Evolutionary conservation across 2,888 invertebrate species (phyloP), one percentile per base, ranked within the genome.

Genomic region (Tenthredo distinguenda): DNA sequence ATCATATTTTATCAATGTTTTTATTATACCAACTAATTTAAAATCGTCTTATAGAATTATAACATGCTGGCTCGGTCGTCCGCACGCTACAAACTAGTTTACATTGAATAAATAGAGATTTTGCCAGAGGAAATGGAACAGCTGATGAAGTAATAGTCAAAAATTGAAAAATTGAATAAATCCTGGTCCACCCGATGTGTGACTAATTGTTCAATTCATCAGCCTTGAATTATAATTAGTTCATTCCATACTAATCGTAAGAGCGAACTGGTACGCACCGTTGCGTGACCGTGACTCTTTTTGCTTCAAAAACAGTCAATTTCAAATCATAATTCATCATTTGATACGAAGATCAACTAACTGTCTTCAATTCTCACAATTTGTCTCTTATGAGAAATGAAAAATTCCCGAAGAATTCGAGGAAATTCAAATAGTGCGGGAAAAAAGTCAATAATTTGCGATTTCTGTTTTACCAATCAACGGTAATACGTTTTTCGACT

Each of bases 131-230:
- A 6, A 37, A 15, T 34, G 71, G 1, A 34, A 71, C 18, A 9
- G 18, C 15, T 34, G 31, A 15, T 65, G 15, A 65, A 65, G 72
- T n/a, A 40, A 5, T 72, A 21, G 40, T 15, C 6, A 10, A 5
- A 12, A 72, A n/a, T 72, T 21, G 72, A 40, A 43, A 43, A n/a
- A 72, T 21, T 40, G 10, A 37, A 34, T 34, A 21, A 40, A 21
- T 72, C 43, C 2, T 37, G 37, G 40, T 6, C 7, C 21, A 43
- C 68, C 68, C 26, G 72, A 72, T 72, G n/a, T 40, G 40, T 72
- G 43, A 72, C 72, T 72, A 72, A 72, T 72, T 72, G 21, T 40
- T 72, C 21, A 72, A 72, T 72, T 43, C 72, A 43, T 72, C 40
- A 21, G 21, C 72, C 72, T 72, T 72, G 72, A 72, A 72, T 40